phyloP scores from a whole-genome alignment of 37 sponge, comb jelly and placozoan species.

The Cliona cf. orientalis region DNA sequence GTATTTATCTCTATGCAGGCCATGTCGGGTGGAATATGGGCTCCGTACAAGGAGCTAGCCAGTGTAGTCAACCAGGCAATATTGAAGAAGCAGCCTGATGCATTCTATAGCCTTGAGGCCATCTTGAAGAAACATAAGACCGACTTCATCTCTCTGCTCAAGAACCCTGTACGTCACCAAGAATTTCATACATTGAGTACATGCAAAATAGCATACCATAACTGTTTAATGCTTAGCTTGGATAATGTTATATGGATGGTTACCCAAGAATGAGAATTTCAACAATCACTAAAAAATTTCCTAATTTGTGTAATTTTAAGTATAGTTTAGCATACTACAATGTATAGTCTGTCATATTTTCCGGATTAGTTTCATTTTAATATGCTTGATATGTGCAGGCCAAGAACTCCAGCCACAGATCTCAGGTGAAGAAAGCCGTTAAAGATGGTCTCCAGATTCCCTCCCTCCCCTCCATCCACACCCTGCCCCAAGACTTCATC shows the following conservation, averaged over 20 bases:
- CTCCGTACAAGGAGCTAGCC: slow-evolving; percentile 80
- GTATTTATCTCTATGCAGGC: no score
- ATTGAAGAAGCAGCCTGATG: slow-evolving; percentile 42
- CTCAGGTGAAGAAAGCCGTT: slow-evolving; percentile 66
- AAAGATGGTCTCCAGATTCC: slow-evolving; percentile 68
- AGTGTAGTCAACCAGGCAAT: slow-evolving; percentile 68
- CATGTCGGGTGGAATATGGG: slow-evolving; percentile 57
- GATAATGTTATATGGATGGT: no score
- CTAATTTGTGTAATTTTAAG: no score
- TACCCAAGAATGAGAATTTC: no score
- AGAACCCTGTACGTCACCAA: slow-evolving; percentile 89
- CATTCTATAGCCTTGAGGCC: slow-evolving; percentile 68
- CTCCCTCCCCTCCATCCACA: slow-evolving; percentile 46
- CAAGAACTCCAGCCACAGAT: slow-evolving; percentile 70
- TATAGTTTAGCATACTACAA: no score
- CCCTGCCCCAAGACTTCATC: slow-evolving; percentile 75
- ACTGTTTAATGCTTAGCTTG: no score
- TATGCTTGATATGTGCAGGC: slow-evolving; percentile 55
- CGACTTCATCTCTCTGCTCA: slow-evolving; percentile 83
- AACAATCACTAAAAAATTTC: no score
- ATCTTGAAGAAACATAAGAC: slow-evolving; percentile 89
- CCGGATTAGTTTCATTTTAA: no score
- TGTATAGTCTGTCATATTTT: no score
- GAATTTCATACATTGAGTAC: no score
- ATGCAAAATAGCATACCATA: no score